These are phyloP conservation scores for Holacanthus passer DNA, from an alignment of 2,113 vertebrate genomes.

Conservation along the genomic window DNA sequence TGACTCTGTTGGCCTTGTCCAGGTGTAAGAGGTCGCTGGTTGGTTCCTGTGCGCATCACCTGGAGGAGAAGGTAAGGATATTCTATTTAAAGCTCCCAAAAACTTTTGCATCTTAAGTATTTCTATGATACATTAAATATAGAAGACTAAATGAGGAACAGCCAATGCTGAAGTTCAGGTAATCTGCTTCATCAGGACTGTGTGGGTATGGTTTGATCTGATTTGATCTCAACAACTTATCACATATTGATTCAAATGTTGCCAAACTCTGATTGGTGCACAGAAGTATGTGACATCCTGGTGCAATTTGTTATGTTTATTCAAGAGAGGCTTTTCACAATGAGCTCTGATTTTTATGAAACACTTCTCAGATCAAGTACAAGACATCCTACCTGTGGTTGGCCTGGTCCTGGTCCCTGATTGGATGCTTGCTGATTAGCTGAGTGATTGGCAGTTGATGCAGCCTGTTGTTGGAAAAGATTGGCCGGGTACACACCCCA, in stretches of 20 bases:
- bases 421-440: constrained; percentile 93
- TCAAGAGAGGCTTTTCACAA: not conserved
- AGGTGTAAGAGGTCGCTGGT: constrained; percentile 95
- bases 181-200: not conserved
- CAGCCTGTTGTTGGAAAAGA: constrained; percentile 97
- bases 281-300: not conserved
- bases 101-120: not conserved
- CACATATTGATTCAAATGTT: not conserved
- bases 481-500: constrained; percentile 99
- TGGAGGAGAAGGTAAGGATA: constrained; percentile 64
- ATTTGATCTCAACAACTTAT: not conserved
- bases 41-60: constrained; percentile 94
- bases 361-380: not conserved
- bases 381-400: constrained; percentile 88
- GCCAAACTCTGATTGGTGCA: not conserved
- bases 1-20: constrained; percentile 95
- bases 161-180: not conserved
- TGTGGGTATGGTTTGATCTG: not conserved
- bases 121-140: not conserved
- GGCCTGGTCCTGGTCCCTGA: constrained; percentile 91
- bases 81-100: not conserved
- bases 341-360: not conserved
- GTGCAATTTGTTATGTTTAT: not conserved
- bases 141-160: not conserved
- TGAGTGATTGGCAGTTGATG: constrained; percentile 87